phyloP scores from a whole-genome alignment of 2,113 vertebrate species.

The Labeo rohita region DNA sequence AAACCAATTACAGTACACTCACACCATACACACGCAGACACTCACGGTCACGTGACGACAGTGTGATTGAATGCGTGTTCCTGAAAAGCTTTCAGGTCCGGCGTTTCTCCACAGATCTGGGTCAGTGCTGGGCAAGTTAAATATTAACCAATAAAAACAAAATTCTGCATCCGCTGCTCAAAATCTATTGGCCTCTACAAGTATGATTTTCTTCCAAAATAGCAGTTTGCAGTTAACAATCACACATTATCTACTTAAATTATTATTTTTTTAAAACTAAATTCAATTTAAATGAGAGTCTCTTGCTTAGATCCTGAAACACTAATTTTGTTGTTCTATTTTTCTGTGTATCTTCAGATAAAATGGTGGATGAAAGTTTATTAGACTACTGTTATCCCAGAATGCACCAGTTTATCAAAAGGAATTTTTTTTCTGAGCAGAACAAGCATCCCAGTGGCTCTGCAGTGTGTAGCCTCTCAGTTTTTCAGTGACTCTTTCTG shows the following conservation, averaged over 20 bases:
- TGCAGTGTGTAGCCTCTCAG: too few species aligned
- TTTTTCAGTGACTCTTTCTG: too few species aligned
- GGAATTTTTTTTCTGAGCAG: not conserved
- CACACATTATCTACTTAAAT: not conserved
- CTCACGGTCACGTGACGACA: not conserved
- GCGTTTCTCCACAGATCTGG: constrained; percentile 44
- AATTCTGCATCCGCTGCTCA: not conserved
- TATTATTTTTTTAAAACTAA: not conserved
- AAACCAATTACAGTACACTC: constrained; percentile 26
- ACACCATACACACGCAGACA: constrained; percentile 34
- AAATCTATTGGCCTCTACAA: not conserved
- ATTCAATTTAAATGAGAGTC: not conserved
- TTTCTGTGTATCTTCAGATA: not conserved
- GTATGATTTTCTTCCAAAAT: not conserved
- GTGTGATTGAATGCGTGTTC: constrained; percentile 25
- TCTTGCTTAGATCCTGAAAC: not conserved
- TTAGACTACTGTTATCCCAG: not conserved
- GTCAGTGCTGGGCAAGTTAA: constrained; percentile 33
- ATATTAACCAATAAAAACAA: constrained; percentile 35
- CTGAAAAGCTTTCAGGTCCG: constrained; percentile 23
- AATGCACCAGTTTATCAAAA: not conserved
- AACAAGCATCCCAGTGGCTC: not conserved
- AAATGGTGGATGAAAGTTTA: not conserved
- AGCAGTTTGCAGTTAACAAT: not conserved
- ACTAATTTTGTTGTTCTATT: not conserved